A percentile compares a stretch with the other conserved stretches of the same genome.
These are phyloP conservation scores for Dolichoris vasculosae DNA, from an alignment of 1,140 invertebrate species.

Conservation along the genomic window DNA sequence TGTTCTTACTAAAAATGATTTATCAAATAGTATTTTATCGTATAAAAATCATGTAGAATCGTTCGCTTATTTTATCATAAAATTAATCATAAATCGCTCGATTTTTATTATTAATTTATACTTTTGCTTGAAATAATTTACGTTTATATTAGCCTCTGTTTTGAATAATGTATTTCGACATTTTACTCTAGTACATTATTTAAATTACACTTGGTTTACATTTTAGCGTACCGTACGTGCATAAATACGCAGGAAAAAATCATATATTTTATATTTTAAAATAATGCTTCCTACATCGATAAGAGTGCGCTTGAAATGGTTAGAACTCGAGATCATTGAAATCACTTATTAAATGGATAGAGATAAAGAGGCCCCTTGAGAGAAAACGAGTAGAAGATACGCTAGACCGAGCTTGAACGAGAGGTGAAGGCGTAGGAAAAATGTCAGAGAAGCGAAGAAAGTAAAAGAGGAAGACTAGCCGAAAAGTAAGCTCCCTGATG, in stretches of 20 bases:
- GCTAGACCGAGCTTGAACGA: slow-evolving; percentile 47
- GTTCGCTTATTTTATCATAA: no score
- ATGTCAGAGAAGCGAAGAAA: slow-evolving; percentile 11
- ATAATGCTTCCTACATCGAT: not conserved
- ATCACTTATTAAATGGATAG: slow-evolving; percentile 54
- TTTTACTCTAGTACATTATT: not conserved
- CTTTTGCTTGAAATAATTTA: no score
- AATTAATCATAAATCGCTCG: no score
- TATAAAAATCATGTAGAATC: no score
- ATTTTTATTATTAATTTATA: no score
- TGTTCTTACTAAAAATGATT: no score
- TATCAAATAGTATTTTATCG: no score
- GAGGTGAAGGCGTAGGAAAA: slow-evolving; percentile 3
- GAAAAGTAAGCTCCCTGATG: slow-evolving; percentile 18
- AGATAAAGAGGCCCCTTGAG: slow-evolving; percentile 40
- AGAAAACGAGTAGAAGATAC: slow-evolving; percentile 5
- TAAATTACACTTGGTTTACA: not conserved
- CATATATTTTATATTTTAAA: slow-evolving; percentile 4
- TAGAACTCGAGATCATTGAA: slow-evolving; percentile 44
- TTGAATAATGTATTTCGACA: no score
- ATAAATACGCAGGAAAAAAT: slow-evolving; percentile 46
- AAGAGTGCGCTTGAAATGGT: slow-evolving; percentile 11
- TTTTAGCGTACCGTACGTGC: no score
- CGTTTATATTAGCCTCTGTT: no score
- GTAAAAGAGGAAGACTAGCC: not conserved